Percentiles rank a stretch among this genome's conserved stretches.
Conservation (phyloP, 2,888 invertebrate species). For the Phasia obesa region DNA sequence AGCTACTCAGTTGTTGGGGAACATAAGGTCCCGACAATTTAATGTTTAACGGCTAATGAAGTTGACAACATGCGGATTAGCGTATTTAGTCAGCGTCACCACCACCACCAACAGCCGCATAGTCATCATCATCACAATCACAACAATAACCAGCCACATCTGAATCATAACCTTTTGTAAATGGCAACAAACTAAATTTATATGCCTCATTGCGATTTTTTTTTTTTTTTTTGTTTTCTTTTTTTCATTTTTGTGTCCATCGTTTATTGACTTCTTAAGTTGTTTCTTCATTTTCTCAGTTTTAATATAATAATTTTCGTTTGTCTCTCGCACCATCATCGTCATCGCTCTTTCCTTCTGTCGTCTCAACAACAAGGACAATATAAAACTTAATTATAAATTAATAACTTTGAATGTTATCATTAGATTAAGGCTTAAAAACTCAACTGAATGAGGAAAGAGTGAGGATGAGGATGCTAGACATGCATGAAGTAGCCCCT, state of each 20-base stretch:
- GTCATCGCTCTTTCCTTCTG: background rate
- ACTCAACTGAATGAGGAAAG: background rate
- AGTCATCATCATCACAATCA: conserved; percentile 15
- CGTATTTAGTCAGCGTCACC: conserved; percentile 77
- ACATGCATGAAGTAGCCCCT: conserved; percentile 1
- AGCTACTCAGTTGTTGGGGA: conserved; percentile 37
- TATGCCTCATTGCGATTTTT: conserved; percentile 41
- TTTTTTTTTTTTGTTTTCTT: conserved; percentile 11
- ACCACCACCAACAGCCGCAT: conserved; percentile 28
- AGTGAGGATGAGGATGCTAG: background rate
- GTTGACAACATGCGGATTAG: conserved; percentile 83
- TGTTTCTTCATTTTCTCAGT: conserved; percentile 50
- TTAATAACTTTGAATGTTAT: conserved; percentile 68
- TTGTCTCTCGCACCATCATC: conserved; percentile 51
- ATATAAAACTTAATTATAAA: conserved; percentile 69
- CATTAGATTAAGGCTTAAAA: conserved; percentile 67
- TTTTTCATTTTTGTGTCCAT: background rate
- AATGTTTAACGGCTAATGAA: conserved; percentile 83
- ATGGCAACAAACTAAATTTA: conserved; percentile 63
- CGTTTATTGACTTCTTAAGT: conserved; percentile 46
- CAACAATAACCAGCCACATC: conserved; percentile 1
- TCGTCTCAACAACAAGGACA: conserved; percentile 22
- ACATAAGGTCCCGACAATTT: conserved; percentile 75
- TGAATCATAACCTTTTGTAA: conserved; percentile 28
- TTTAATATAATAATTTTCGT: conserved; percentile 62